Conservation (phyloP, 2,888 invertebrate genomes). For the Nephrotoma guestfalica region DNA sequence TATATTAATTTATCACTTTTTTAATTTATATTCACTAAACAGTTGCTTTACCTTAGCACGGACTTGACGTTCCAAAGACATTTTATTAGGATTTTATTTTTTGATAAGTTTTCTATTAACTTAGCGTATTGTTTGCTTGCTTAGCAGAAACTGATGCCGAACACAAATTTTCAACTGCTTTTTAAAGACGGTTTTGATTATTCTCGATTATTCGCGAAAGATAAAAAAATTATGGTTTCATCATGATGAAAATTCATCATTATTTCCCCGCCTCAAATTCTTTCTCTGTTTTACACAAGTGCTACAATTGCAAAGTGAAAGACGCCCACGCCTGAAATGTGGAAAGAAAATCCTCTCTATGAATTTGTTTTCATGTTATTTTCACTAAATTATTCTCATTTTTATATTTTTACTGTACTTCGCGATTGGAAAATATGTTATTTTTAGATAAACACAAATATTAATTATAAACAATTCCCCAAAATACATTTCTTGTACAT, state of each 20-base stretch:
- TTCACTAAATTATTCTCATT: neutral
- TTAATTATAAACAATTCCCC: neutral
- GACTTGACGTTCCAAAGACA: slow-evolving; percentile 89
- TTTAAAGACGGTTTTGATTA: slow-evolving; percentile 1
- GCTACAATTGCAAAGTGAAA: neutral
- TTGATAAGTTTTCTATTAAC: slow-evolving; percentile 9
- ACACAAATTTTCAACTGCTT: slow-evolving; percentile 22
- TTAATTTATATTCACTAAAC: slow-evolving; percentile 5
- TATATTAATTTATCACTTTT: neutral
- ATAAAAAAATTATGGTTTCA: slow-evolving; percentile 19
- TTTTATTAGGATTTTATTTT: slow-evolving; percentile 31
- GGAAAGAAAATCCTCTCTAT: neutral
- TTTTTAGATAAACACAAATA: neutral
- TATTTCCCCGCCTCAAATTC: slow-evolving; percentile 1
- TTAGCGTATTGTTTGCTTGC: slow-evolving; percentile 19
- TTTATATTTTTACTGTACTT: neutral
- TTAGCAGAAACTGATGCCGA: slow-evolving; percentile 25
- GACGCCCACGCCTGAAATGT: neutral
- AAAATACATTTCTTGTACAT: neutral
- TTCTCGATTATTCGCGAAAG: slow-evolving; percentile 26
- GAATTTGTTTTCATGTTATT: neutral
- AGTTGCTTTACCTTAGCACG: slow-evolving; percentile 60
- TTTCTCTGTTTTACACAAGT: neutral
- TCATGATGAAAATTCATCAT: slow-evolving; percentile 10
- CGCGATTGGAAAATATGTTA: neutral